These are phyloP conservation scores for Drosophila setifemur DNA, from an alignment of 1,140 invertebrate species.

Conservation along the genomic window DNA sequence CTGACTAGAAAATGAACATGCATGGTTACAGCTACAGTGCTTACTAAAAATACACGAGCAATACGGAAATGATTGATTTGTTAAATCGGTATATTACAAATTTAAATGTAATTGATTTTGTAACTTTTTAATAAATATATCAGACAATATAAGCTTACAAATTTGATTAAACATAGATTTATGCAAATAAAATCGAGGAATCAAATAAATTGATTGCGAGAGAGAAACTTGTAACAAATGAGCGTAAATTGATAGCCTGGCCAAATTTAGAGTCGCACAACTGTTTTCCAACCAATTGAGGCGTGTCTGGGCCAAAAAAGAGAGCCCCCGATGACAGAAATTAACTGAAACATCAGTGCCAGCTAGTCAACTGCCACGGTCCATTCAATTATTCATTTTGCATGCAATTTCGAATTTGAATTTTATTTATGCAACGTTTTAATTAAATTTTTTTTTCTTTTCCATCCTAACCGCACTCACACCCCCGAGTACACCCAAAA, in stretches of 20 bases:
- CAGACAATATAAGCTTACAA: too few relatives aligned
- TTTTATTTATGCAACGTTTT: conserved; percentile 68
- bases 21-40: conserved; percentile 1
- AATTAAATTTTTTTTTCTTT: conserved; percentile 66
- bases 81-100: too few relatives aligned
- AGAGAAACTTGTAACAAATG: too few relatives aligned
- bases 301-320: not conserved
- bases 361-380: conserved; percentile 45
- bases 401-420: conserved; percentile 62
- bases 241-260: too few relatives aligned
- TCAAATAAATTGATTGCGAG: too few relatives aligned
- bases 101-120: too few relatives aligned
- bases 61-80: too few relatives aligned
- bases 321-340: conserved; percentile 7
- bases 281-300: conserved; percentile 10
- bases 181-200: too few relatives aligned
- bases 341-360: conserved; percentile 35
- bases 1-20: conserved; percentile 26
- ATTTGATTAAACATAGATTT: too few relatives aligned
- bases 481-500: not conserved
- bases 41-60: not conserved
- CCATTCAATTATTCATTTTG: conserved; percentile 75
- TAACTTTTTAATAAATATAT: too few relatives aligned
- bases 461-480: conserved; percentile 33
- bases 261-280: not conserved